Base-by-base conservation (phyloP, 1,140 invertebrate genomes). In the Homalodisca vitripennis region DNA sequence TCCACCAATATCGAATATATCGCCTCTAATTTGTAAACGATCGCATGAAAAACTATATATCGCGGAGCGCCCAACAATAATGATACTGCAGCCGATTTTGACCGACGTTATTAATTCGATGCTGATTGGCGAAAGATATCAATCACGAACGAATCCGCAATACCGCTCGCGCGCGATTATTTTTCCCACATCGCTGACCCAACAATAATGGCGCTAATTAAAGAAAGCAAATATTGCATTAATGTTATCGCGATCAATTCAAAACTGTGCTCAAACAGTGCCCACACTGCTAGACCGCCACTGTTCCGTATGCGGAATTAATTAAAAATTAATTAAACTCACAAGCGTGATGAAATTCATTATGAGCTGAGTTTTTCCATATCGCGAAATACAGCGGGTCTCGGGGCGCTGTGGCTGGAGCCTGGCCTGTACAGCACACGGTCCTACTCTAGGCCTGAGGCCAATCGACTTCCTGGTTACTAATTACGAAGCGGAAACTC, bases 151-250 rank as follows among this genome's bases (percentile, higher is more conserved):
- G n/a, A n/a, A n/a, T 3, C 48, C 48, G n/a, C 48, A 51, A 51
- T n/a, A n/a, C n/a, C n/a, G n/a, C n/a, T 22, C n/a, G 48, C 17
- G 3, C 48, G 3, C 3, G 3, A n/a, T n/a, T 22, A 51, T 51
- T 51, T 51, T 51, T 51, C 48, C 48, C 48, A n/a, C 34, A 41
- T 41, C 34, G n/a, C 48, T 3, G n/a, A 20, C 48, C 22, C 48
- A n/a, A 6, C 48, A 51, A 51, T 51, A 51, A 51, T 51, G 14
- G 48, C 3, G 48, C 48, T 51, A 51, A 51, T 51, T 51, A 51
- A 51, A 51, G 48, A 51, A 51, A 51, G 48, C 48, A 51, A 51
- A 51, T 51, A 51, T 51, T 22, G 48, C 48, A 51, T 51, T 51
- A 51, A 51, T 51, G 17, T 51, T 51, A 51, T 51, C 48, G 48